Evolutionary conservation across 2,797 vertebrate genomes (phyloP), one percentile per base, ranked within the genome.

Genomic region (Chloroceryle inda): DNA sequence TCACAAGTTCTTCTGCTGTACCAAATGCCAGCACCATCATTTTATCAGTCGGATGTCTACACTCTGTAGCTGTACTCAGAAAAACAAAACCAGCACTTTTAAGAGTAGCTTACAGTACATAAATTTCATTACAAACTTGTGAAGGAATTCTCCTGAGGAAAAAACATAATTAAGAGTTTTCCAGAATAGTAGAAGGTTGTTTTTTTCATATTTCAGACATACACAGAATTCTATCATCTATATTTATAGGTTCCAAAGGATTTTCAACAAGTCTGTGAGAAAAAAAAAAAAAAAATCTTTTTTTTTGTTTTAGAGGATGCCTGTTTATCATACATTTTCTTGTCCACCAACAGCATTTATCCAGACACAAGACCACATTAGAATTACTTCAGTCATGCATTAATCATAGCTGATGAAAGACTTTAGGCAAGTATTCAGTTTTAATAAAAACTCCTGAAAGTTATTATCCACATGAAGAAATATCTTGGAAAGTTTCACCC

Each of bases 361-460:
- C 89, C 94, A 95, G 94, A 91, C 85, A 94, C 37, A 91, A 78
- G 73, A 78, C 59, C 74, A 58, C 3, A 33, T 91, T 93, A 96
- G 73, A 92, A 94, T 88, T 95, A 93, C 59, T 96, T 93, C 91
- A 94, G 89, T 82, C 37, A 49, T 61, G 59, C 14, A 88, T 96
- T 95, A 96, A 96, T 96, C 91, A 95, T 15, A 96, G 85, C 1
- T 88, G 92, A 94, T 71, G 96, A 96, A 96, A 96, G 95, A 95
- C 79, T 96, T 95, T 11, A 95, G 95, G 94, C 94, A 96, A 88
- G 40, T 71, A 85, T 77, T 97, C 94, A 94, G 83, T 95, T 95
- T 94, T 96, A 97, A 96, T 95, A 95, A 97, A 96, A 95, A 79
- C 83, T 86, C 89, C 69, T 88, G 83, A 88, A 97, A 92, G 89